Conservation (phyloP, 2,888 invertebrate species). For the Meta bourneti region DNA sequence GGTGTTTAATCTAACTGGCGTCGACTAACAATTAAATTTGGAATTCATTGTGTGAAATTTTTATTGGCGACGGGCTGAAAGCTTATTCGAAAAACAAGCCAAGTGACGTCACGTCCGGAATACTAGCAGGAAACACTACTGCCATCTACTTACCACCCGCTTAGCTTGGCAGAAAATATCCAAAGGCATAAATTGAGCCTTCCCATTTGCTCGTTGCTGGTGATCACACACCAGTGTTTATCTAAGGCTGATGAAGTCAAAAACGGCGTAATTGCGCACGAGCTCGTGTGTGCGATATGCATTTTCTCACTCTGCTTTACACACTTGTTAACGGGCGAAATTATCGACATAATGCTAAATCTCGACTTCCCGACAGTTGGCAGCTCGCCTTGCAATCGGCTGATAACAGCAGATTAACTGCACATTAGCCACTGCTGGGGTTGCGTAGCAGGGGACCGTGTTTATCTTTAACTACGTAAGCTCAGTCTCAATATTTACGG, state of each 20-base stretch:
- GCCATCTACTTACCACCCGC: too few species aligned
- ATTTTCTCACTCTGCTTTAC: not conserved
- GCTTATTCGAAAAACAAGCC: too few species aligned
- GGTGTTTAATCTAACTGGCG: too few species aligned
- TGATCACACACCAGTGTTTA: not conserved
- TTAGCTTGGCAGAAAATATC: too few species aligned
- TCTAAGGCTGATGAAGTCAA: not conserved
- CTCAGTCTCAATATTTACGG: not conserved
- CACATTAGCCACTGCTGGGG: not conserved
- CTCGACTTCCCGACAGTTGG: not conserved
- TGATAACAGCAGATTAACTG: conserved; percentile 17
- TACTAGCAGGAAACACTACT: too few species aligned
- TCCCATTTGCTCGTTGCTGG: too few species aligned
- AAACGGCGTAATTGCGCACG: not conserved
- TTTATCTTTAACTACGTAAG: conserved; percentile 1
- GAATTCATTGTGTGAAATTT: too few species aligned
- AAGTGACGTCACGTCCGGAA: too few species aligned
- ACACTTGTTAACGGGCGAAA: not conserved
- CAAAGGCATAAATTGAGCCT: too few species aligned
- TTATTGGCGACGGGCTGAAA: too few species aligned
- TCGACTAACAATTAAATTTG: too few species aligned
- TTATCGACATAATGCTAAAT: not conserved
- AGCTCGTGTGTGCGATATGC: too few species aligned
- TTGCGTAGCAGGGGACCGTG: not conserved
- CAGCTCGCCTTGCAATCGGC: conserved; percentile 12